Percentiles rank a stretch among this genome's conserved stretches.
These are phyloP conservation scores for Oryctolagus cuniculus DNA, from an alignment of 2,113 vertebrate genomes.

Conservation along the genomic window DNA sequence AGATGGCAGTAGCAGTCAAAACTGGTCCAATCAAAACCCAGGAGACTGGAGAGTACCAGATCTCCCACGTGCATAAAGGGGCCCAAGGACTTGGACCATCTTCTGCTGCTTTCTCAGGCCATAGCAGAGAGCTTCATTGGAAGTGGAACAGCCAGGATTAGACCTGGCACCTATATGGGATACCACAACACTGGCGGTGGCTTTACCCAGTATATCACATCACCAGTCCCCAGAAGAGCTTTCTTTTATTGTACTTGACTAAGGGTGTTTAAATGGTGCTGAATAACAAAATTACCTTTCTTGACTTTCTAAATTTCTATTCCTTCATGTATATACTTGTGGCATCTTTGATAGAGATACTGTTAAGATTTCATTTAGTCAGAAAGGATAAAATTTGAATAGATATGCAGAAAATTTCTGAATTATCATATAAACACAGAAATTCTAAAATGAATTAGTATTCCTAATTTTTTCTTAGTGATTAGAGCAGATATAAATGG, in stretches of 20 bases:
- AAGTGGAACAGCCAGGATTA: no score
- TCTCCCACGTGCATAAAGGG: no score
- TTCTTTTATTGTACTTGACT: neutral
- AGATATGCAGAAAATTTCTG: neutral
- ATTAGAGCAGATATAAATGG: neutral
- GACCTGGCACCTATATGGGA: no score
- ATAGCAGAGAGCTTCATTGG: no score
- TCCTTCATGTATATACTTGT: neutral
- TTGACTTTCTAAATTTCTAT: slow-evolving; percentile 7
- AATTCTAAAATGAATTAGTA: slow-evolving; percentile 20
- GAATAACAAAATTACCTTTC: slow-evolving; percentile 14
- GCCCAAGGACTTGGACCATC: no score
- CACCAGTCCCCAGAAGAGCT: no score
- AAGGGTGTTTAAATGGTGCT: neutral
- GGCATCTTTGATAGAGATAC: neutral
- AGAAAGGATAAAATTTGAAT: slow-evolving; percentile 20
- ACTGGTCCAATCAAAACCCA: no score
- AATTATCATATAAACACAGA: neutral
- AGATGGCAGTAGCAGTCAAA: no score
- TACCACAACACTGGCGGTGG: no score
- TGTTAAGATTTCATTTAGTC: neutral
- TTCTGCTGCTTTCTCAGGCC: no score
- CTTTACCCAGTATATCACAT: no score
- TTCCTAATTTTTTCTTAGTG: neutral
- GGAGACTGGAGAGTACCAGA: no score